Conservation (phyloP, 2,797 vertebrate genomes). For the Sebastes trivittatus region DNA sequence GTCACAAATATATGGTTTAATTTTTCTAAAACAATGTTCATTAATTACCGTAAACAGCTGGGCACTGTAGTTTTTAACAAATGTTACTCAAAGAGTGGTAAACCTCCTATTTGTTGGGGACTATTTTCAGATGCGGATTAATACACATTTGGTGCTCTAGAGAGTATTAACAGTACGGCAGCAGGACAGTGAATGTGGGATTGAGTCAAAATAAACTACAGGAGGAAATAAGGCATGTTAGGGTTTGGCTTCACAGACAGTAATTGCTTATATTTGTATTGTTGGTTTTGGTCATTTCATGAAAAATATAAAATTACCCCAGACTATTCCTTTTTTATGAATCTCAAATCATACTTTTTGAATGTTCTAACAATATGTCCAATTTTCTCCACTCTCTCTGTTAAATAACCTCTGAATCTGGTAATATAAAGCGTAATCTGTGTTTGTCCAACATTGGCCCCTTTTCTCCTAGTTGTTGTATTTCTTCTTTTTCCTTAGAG, state of each 20-base stretch:
- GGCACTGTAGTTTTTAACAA: not conserved
- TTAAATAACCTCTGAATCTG: slow-evolving; percentile 9
- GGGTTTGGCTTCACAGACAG: not conserved
- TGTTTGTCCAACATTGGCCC: slow-evolving; percentile 3
- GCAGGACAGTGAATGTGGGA: not conserved
- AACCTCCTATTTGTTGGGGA: not conserved
- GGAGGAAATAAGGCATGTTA: too few species aligned
- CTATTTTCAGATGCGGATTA: not conserved
- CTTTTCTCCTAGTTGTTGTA: slow-evolving; percentile 14
- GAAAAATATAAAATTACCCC: not conserved
- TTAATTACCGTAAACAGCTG: not conserved
- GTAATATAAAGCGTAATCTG: not conserved
- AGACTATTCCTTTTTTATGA: not conserved
- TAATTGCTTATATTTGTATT: not conserved
- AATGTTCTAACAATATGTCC: not conserved
- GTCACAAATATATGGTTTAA: not conserved
- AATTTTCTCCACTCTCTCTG: not conserved
- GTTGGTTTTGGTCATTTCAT: not conserved
- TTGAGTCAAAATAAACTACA: not conserved
- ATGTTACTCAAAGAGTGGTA: not conserved
- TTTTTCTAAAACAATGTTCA: not conserved
- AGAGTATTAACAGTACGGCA: not conserved
- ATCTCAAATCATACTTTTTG: not conserved
- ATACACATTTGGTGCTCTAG: not conserved
- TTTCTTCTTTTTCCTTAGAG: slow-evolving; percentile 16